phyloP scores from a whole-genome alignment of 2,888 invertebrate genomes.

The Cylloceria caligata region DNA sequence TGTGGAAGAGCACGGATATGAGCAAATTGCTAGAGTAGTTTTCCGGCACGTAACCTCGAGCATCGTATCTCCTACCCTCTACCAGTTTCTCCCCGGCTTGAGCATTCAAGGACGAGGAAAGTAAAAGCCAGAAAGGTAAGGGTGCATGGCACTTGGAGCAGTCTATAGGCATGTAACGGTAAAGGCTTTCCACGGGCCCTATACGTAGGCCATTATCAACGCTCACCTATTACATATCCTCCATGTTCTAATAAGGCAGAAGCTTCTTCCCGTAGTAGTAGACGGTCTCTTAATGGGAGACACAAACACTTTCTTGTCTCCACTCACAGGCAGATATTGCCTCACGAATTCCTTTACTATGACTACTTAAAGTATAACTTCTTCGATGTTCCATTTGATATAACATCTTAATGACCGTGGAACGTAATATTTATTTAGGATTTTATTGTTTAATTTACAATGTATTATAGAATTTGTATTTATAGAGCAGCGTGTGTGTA shows the following conservation, averaged over 20 bases:
- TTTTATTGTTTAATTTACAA: background rate
- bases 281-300: constrained; percentile 13
- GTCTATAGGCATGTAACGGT: background rate
- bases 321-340: background rate
- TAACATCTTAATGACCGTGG: no score
- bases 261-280: constrained; percentile 1
- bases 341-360: background rate
- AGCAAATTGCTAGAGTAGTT: constrained; percentile 30
- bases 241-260: background rate
- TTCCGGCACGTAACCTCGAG: constrained; percentile 30
- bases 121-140: constrained; percentile 28
- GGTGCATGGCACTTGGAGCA: constrained; percentile 26
- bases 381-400: no score
- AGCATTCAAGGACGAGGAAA: background rate
- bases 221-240: background rate
- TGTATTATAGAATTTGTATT: background rate
- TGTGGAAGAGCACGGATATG: constrained; percentile 10
- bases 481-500: background rate
- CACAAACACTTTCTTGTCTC: background rate
- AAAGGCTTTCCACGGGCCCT: constrained; percentile 22
- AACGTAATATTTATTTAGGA: background rate
- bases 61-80: constrained; percentile 2
- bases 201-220: background rate
- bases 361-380: no score
- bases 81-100: background rate